Percentiles rank a stretch among this genome's conserved stretches.
These are phyloP conservation scores for Gymnocypris eckloni DNA, from an alignment of 2,797 vertebrate genomes.

Conservation along the genomic window DNA sequence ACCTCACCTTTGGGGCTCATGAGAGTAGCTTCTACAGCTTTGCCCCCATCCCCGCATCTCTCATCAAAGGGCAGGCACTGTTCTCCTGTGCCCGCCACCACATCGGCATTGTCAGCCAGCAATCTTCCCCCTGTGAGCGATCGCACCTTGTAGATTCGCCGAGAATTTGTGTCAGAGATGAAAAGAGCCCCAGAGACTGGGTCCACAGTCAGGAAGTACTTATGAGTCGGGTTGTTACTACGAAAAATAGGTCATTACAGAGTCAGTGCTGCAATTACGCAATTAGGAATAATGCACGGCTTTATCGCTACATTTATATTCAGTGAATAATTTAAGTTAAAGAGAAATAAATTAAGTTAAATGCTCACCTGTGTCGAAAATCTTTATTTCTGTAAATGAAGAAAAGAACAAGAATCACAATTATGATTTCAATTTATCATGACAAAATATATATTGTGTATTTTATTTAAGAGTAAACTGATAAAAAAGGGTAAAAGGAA, in stretches of 20 bases:
- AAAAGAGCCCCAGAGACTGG: conserved; percentile 93
- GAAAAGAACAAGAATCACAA: conserved; percentile 66
- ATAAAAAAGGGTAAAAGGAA: not conserved
- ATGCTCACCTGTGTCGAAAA: conserved; percentile 98
- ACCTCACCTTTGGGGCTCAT: conserved; percentile 97
- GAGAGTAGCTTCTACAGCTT: conserved; percentile 95
- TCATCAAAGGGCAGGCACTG: conserved; percentile 97
- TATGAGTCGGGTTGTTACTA: conserved; percentile 98
- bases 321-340: conserved; percentile 6
- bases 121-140: conserved; percentile 88
- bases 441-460: not conserved
- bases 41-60: conserved; percentile 96
- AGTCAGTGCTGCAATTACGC: conserved; percentile 24
- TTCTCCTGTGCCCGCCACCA: conserved; percentile 95
- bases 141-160: conserved; percentile 91
- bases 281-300: not conserved
- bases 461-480: conserved; percentile 1
- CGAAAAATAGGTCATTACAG: conserved; percentile 3
- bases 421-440: conserved; percentile 36
- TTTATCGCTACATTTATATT: not conserved
- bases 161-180: conserved; percentile 96
- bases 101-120: conserved; percentile 91
- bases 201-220: conserved; percentile 98
- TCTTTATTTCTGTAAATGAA: conserved; percentile 93
- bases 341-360: not conserved